Conservation (phyloP, 2,888 invertebrate species). For the Pterostichus madidus region DNA sequence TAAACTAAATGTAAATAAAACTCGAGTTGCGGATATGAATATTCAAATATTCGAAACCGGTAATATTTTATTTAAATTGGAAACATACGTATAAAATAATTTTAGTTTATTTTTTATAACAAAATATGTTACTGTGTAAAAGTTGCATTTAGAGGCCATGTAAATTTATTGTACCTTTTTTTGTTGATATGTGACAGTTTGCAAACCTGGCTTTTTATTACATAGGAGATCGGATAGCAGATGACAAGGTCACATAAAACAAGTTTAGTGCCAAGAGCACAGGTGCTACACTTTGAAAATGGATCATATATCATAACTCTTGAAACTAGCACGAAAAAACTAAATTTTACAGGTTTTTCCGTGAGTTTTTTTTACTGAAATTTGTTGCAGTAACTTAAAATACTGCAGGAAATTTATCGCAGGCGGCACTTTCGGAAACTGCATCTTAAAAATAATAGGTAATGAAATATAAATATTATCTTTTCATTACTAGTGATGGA, state of each 20-base stretch:
- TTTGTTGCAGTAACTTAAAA: neutral
- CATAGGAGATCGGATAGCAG: slow-evolving; percentile 15
- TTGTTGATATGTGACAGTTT: slow-evolving; percentile 3
- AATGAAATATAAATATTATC: slow-evolving; percentile 25
- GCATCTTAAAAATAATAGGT: neutral
- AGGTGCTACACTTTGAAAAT: slow-evolving; percentile 37
- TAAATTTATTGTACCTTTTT: neutral
- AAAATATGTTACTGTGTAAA: no score
- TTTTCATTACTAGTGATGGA: slow-evolving; percentile 12
- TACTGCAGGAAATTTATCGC: neutral
- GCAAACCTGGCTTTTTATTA: slow-evolving; percentile 19
- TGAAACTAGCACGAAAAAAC: slow-evolving; percentile 31
- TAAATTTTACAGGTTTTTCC: slow-evolving; percentile 7
- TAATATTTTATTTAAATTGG: no score
- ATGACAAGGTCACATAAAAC: slow-evolving; percentile 26
- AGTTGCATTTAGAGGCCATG: neutral
- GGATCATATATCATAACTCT: slow-evolving; percentile 24
- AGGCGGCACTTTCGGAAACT: neutral
- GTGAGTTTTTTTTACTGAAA: neutral
- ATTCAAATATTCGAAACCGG: no score
- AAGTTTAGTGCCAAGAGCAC: slow-evolving; percentile 26
- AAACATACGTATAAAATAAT: no score
- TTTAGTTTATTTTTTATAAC: no score
- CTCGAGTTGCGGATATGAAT: no score
- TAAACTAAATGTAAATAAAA: no score